A percentile compares a stretch with the other conserved stretches of the same genome.
These are phyloP conservation scores for Ips typographus DNA, from an alignment of 1,140 invertebrate genomes.

Conservation along the genomic window DNA sequence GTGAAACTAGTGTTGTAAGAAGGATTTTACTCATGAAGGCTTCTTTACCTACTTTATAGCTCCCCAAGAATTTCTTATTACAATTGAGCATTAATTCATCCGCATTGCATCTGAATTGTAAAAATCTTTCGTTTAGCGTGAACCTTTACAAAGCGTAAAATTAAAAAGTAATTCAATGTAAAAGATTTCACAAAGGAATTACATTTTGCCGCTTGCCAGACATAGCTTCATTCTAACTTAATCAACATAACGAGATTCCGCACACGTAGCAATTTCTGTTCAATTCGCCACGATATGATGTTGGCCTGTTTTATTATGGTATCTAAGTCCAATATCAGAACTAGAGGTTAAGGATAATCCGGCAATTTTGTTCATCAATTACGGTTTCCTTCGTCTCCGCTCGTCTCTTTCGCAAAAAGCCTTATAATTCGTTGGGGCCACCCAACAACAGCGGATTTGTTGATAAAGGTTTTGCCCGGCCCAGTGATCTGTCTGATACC, in stretches of 20 bases:
- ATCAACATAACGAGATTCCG: slow-evolving; percentile 37
- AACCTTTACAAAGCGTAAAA: neutral
- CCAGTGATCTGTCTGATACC: neutral
- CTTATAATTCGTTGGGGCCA: neutral
- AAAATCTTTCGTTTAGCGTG: too few species aligned
- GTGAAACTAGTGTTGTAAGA: too few species aligned
- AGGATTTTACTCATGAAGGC: too few species aligned
- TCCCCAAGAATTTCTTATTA: too few species aligned
- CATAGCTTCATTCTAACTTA: slow-evolving; percentile 15
- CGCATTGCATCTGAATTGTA: too few species aligned
- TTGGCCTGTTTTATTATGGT: slow-evolving; percentile 43
- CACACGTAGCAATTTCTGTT: slow-evolving; percentile 42
- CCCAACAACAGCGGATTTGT: neutral
- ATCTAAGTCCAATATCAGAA: slow-evolving; percentile 37
- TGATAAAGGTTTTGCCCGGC: slow-evolving; percentile 5
- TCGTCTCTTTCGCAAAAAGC: slow-evolving; percentile 1
- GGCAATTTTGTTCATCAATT: slow-evolving; percentile 25
- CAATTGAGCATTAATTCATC: too few species aligned
- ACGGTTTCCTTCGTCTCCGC: neutral
- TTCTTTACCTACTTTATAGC: too few species aligned
- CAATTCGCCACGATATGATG: slow-evolving; percentile 41
- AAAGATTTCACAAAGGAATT: slow-evolving; percentile 1
- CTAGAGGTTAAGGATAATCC: slow-evolving; percentile 34
- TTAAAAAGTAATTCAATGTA: slow-evolving; percentile 7
- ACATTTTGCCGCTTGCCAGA: slow-evolving; percentile 2